Base-by-base conservation (phyloP, 2,888 invertebrate genomes). In the Lottia scabra region DNA sequence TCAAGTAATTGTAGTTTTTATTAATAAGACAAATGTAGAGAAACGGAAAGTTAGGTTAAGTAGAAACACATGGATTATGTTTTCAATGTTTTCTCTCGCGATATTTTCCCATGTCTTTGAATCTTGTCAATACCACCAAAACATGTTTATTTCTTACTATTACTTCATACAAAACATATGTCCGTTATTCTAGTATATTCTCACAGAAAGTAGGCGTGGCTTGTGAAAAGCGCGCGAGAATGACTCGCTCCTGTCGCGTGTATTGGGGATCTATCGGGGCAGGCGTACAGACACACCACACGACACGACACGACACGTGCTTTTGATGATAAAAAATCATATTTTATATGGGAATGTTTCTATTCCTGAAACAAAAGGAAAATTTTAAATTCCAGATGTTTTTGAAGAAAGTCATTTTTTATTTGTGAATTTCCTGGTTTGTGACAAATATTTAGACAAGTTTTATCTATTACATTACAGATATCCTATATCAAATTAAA, bases 41-140 rank as follows among this genome's bases (percentile, higher is more conserved):
- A 38, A 2, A 30, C 3, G 30, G 38, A 38, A 38, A 38, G 38
- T 10, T 38, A 38, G 38, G 38, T 56, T 56, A 56, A 56, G 56
- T 56, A 56, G 56, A 23, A 56, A 12, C 56, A 56, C 4, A 23
- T 56, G 56, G 56, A 38, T n/a, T 38, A 8, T 38, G 38, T 38
- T 38, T 38, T 38, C 38, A 10, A 38, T 38, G 38, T 38, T 38
- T 38, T 38, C 38, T 56, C 56, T n/a, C 19, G 19, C 0, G 56
- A 56, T 56, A 56, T 56, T 56, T 56, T 56, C 56, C 56, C 56
- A 56, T 56, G 56, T 56, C 56, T 56, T 56, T 56, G 19, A 56
- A 19, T 23, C 56, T 56, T 56, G 56, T 56, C 56, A 56, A 56
- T 56, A 23, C 23, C 56, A 56, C 4, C 19, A 56, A 56, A 56